phyloP scores from a whole-genome alignment of 2,797 vertebrate species.

The Lophura swinhoii region DNA sequence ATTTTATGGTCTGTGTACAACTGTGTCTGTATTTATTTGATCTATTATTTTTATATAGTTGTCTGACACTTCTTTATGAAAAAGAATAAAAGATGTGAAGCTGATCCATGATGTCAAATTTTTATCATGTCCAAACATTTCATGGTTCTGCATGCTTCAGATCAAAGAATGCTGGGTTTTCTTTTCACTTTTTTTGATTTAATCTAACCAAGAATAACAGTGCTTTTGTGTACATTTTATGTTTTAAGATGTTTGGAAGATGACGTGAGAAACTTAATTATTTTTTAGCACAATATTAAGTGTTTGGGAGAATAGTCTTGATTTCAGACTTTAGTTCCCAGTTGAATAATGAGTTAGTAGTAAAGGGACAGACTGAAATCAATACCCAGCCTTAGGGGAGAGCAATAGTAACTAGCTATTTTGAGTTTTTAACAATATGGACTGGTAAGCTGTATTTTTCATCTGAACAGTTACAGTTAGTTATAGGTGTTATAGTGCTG shows the following conservation, averaged over 20 bases:
- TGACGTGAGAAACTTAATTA: background rate
- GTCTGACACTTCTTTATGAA: constrained; percentile 75
- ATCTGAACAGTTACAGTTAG: background rate
- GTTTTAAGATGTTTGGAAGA: background rate
- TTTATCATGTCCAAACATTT: constrained; percentile 63
- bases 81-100: constrained; percentile 79
- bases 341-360: background rate
- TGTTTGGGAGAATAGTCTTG: background rate
- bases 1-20: constrained; percentile 67
- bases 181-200: constrained; percentile 37
- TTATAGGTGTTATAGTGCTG: background rate
- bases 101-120: constrained; percentile 59
- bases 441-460: background rate
- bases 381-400: background rate
- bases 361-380: background rate
- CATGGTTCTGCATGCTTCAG: constrained; percentile 37
- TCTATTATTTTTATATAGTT: constrained; percentile 74
- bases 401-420: background rate
- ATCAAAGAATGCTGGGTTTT: constrained; percentile 54
- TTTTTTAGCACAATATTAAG: background rate
- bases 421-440: background rate
- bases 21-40: constrained; percentile 73
- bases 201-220: background rate
- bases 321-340: background rate
- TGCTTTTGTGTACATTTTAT: background rate